These are phyloP conservation scores for Holothuria leucospilota DNA, from an alignment of 53 echinoderm and acorn worm genomes.

Conservation along the genomic window DNA sequence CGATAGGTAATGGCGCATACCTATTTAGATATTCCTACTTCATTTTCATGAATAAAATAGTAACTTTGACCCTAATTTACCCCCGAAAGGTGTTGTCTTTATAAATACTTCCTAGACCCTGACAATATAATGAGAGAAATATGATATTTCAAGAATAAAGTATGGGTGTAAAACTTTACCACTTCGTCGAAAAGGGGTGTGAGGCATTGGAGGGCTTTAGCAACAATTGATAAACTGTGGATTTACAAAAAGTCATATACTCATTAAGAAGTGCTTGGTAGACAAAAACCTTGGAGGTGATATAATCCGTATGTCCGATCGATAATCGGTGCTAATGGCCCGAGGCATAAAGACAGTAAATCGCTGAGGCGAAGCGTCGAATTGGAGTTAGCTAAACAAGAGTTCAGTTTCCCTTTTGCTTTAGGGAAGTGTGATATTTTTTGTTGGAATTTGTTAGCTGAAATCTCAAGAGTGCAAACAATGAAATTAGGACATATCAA, in stretches of 20 bases:
- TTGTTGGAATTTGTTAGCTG: no score
- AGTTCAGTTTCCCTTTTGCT: neutral
- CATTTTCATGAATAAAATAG: no score
- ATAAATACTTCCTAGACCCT: no score
- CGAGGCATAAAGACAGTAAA: constrained; percentile 5
- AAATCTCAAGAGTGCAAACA: no score
- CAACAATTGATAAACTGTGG: constrained; percentile 16
- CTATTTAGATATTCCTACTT: no score
- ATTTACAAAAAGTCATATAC: constrained; percentile 16
- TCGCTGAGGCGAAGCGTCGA: constrained; percentile 34
- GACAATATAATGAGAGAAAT: no score
- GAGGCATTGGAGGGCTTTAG: neutral
- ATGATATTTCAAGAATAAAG: neutral
- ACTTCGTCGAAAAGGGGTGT: neutral
- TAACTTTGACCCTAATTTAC: no score
- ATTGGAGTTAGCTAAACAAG: constrained; percentile 3
- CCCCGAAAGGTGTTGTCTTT: no score
- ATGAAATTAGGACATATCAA: no score
- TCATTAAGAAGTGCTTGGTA: constrained; percentile 36
- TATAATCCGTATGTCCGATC: constrained; percentile 15
- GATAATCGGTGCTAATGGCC: constrained; percentile 32
- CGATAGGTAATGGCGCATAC: no score
- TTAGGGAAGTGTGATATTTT: constrained; percentile 4
- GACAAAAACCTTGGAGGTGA: constrained; percentile 28
- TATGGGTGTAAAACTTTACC: neutral